Base-by-base conservation (phyloP, 30 jellyfish, hydroid and myxozoan genomes). In the Aurelia sp. region DNA sequence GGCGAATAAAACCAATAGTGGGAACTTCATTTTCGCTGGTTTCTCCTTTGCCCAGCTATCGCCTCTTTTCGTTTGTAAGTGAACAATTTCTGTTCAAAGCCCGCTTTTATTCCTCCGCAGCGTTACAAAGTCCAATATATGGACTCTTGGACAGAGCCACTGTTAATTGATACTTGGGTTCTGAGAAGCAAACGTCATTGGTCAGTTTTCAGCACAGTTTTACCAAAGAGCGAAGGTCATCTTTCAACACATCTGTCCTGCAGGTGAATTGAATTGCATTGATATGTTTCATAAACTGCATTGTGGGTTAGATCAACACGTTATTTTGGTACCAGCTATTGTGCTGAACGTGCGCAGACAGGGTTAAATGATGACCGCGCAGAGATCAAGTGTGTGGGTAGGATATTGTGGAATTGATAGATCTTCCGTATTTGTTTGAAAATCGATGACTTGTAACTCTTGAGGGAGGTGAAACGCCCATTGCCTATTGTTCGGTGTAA, bases 1-100 rank as follows among this genome's bases (percentile, higher is more conserved):
- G 81, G 98, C 98, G 20, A 88, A 74, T 74, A 93, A 77, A 79
- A 93, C 93, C 66, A 93, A 61, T 13, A 93, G 82, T 55, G 95
- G 93, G 76, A 83, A 93, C 94, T 93, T 93, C 98, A 93, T 93
- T 44, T 48, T 85, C 40, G 66, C 80, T 8, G 74, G 85, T 27
- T 67, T 24, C 74, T 63, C 19, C 27, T 63, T 72, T 24, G 40
- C 65, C 76, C 66, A 76, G 76, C 87, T 44, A 5, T 44, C 55
- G 55, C 9, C 7, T 44, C 55, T 44, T 58, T 33, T 59, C 21
- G 66, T 31, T 31, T 55, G 48, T 30, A 48, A 61, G 22, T 30
- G 52, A 13, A 63, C n/a, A 59, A 31, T 15, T 4, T 19, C 15
- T 74, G 76, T 20, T 17, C 41, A 13, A 61, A 11, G 12, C 41